Percentiles rank a stretch among this genome's conserved stretches.
Conservation (phyloP, 2,113 vertebrate genomes). For the Labeo rohita region DNA sequence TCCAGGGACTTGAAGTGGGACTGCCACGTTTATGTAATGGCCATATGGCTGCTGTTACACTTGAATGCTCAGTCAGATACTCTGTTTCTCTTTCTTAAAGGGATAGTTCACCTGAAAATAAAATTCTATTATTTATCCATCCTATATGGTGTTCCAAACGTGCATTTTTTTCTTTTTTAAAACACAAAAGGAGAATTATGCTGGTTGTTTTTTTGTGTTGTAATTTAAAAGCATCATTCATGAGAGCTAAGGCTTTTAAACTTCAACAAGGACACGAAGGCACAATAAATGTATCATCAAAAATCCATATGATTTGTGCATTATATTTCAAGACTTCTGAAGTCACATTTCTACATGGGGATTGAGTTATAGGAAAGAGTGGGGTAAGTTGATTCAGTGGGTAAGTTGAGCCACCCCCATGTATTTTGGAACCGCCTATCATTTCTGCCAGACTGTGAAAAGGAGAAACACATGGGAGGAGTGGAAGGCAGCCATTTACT, state of each 20-base stretch:
- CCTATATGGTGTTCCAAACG: not conserved
- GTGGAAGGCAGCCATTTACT: too few relatives aligned
- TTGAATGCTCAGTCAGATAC: conserved; percentile 21
- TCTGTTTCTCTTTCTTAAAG: conserved; percentile 19
- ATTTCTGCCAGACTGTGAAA: too few relatives aligned
- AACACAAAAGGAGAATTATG: not conserved
- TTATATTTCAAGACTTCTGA: too few relatives aligned
- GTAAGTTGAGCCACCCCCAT: too few relatives aligned
- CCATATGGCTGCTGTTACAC: conserved; percentile 42
- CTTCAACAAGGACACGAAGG: not conserved
- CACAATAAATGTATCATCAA: not conserved
- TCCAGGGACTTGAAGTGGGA: conserved; percentile 17
- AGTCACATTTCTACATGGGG: too few relatives aligned
- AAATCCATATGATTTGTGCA: not conserved
- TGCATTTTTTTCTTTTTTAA: not conserved
- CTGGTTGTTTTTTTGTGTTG: not conserved
- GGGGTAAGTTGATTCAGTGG: too few relatives aligned
- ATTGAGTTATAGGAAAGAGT: too few relatives aligned
- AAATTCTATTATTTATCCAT: not conserved
- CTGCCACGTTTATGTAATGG: conserved; percentile 37
- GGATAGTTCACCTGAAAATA: not conserved
- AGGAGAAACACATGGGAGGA: too few relatives aligned
- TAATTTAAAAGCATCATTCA: not conserved
- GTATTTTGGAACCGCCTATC: too few relatives aligned
- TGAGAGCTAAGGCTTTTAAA: not conserved